These are phyloP conservation scores for Lateolabrax maculatus DNA, from an alignment of 2,797 vertebrate genomes.

Conservation along the genomic window DNA sequence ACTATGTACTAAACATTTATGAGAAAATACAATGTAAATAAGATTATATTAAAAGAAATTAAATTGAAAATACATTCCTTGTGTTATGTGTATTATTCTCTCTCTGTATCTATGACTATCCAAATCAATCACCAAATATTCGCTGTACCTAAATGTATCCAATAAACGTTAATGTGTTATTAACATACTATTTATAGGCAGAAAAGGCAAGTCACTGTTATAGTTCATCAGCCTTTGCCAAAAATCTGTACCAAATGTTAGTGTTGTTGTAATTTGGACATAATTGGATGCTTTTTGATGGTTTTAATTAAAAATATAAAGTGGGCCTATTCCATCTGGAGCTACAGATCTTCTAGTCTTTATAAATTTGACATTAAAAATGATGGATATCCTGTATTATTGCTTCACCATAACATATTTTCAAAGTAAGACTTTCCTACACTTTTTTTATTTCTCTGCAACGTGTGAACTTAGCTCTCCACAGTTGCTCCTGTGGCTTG, in stretches of 20 bases:
- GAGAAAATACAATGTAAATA: slow-evolving; percentile 89
- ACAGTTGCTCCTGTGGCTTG: background rate
- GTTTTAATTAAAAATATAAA: background rate
- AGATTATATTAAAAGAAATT: slow-evolving; percentile 91
- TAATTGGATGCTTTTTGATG: background rate
- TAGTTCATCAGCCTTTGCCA: background rate
- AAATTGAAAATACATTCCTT: slow-evolving; percentile 79
- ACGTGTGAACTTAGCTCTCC: background rate
- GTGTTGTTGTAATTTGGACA: background rate
- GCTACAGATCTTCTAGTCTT: background rate
- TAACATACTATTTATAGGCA: background rate
- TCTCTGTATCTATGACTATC: background rate
- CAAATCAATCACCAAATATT: background rate
- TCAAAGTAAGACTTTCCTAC: background rate
- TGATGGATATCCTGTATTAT: background rate
- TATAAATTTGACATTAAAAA: background rate
- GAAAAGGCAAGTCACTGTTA: background rate
- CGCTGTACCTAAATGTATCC: background rate
- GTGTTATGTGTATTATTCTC: slow-evolving; percentile 38
- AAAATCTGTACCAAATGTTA: background rate
- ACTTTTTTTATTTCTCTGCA: background rate
- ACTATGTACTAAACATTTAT: slow-evolving; percentile 91
- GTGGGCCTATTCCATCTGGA: background rate
- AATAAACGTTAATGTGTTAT: background rate
- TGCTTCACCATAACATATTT: background rate